phyloP scores from a whole-genome alignment of 1,140 invertebrate genomes.

The Pinna nobilis region DNA sequence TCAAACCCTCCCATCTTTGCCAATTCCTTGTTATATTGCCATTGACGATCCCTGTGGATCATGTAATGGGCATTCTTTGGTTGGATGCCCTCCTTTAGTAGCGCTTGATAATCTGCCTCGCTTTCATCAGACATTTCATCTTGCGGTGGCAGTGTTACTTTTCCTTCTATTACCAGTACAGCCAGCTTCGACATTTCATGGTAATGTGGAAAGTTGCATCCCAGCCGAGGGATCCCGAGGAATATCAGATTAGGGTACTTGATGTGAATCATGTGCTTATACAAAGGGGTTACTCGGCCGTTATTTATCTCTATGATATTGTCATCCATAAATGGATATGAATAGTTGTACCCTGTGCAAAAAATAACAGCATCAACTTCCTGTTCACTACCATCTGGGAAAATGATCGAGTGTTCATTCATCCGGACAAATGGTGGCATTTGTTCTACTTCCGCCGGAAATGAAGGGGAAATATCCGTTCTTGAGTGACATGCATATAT shows the following conservation, averaged over 20 bases:
- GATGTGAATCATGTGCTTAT: constrained; percentile 88
- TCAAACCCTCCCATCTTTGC: constrained; percentile 78
- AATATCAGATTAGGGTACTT: constrained; percentile 86
- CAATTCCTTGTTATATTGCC: constrained; percentile 81
- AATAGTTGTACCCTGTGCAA: constrained; percentile 88
- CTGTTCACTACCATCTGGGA: constrained; percentile 72
- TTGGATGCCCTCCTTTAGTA: constrained; percentile 76
- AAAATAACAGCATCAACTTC: constrained; percentile 83
- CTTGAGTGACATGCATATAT: constrained; percentile 12
- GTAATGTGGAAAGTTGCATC: constrained; percentile 89
- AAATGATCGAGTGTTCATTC: constrained; percentile 2
- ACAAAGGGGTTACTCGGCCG: constrained; percentile 87
- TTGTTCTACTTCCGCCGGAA: constrained; percentile 5
- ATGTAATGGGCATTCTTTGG: constrained; percentile 82
- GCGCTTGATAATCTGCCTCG: constrained; percentile 76
- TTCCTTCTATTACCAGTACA: constrained; percentile 80
- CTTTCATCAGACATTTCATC: constrained; percentile 81
- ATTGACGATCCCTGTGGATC: constrained; percentile 80
- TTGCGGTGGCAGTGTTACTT: constrained; percentile 79
- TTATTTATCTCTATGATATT: constrained; percentile 83
- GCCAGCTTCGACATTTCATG: constrained; percentile 88
- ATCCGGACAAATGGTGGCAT: constrained; percentile 13
- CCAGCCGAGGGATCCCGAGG: constrained; percentile 85
- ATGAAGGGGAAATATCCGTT: constrained; percentile 8
- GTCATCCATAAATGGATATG: constrained; percentile 84